phyloP scores from a whole-genome alignment of 2,113 vertebrate genomes.

The Gasterosteus nipponicus region DNA sequence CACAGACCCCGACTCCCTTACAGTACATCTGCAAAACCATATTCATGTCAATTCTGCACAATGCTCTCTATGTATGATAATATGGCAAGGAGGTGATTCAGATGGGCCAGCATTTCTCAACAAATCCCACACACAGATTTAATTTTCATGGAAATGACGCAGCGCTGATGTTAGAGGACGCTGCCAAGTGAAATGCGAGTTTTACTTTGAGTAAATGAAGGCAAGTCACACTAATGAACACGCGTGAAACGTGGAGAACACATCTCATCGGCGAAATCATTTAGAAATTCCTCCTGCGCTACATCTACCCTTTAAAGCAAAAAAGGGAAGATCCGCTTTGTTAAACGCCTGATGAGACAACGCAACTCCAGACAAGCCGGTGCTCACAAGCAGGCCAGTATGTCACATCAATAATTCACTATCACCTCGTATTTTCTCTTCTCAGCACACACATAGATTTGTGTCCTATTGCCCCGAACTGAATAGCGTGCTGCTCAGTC shows the following conservation, averaged over 20 bases:
- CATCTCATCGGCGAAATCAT: neutral
- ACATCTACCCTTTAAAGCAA: neutral
- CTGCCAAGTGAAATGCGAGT: conserved; percentile 24
- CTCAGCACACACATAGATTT: conserved; percentile 9
- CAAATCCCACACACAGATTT: conserved; percentile 48
- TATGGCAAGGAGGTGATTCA: conserved; percentile 36
- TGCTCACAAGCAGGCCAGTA: neutral
- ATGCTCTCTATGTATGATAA: conserved; percentile 18
- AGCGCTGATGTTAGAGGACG: conserved; percentile 8
- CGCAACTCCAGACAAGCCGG: conserved; percentile 10
- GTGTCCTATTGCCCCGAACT: conserved; percentile 27
- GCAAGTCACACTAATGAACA: conserved; percentile 13
- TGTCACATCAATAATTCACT: conserved; percentile 39
- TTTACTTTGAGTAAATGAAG: conserved; percentile 24
- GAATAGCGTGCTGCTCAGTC: neutral
- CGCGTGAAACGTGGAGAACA: neutral
- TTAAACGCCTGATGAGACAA: neutral
- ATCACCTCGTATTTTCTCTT: conserved; percentile 14
- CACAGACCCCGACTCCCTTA: neutral
- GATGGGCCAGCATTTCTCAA: conserved; percentile 36
- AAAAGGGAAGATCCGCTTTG: neutral
- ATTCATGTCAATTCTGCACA: conserved; percentile 33
- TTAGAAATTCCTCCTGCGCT: neutral
- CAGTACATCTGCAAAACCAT: conserved; percentile 16
- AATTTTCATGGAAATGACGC: conserved; percentile 41